A percentile compares a stretch with the other conserved stretches of the same genome.
Evolutionary conservation across 1,140 invertebrate species (phyloP).

Genomic region (Paramacrobiotus metropolitanus): DNA sequence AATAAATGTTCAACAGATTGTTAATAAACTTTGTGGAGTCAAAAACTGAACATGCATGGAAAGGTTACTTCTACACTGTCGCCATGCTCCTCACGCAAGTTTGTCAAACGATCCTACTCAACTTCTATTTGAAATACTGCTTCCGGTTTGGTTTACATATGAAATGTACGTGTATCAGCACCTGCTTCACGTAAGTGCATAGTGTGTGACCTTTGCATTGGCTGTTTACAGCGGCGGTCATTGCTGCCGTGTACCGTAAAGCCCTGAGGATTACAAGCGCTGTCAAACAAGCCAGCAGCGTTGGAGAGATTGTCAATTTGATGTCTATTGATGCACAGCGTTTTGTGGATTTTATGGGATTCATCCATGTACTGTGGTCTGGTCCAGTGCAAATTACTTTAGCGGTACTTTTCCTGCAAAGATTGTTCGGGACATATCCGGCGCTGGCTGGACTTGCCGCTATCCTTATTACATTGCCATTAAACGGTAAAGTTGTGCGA

Average conservation of each 20-base stretch:
- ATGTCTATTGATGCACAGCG: slow-evolving; percentile 67
- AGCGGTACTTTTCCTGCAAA: slow-evolving; percentile 70
- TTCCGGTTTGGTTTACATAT: background rate
- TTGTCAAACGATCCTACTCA: slow-evolving; percentile 61
- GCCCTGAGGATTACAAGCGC: slow-evolving; percentile 20
- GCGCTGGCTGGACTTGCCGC: slow-evolving; percentile 23
- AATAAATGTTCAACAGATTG: background rate
- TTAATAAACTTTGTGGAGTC: background rate
- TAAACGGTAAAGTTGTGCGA: slow-evolving; percentile 7
- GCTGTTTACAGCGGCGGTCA: background rate
- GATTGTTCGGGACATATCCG: slow-evolving; percentile 31
- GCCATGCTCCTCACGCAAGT: slow-evolving; percentile 48
- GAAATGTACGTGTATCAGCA: background rate
- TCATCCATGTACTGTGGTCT: slow-evolving; percentile 89
- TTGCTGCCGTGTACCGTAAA: background rate
- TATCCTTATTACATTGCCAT: slow-evolving; percentile 17
- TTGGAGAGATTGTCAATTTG: slow-evolving; percentile 74
- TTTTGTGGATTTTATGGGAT: slow-evolving; percentile 63
- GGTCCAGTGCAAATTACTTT: slow-evolving; percentile 70
- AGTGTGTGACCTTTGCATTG: background rate
- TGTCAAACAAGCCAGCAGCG: slow-evolving; percentile 35
- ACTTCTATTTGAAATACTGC: slow-evolving; percentile 59
- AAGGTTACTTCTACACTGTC: slow-evolving; percentile 29
- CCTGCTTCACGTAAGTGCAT: background rate
- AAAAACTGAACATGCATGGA: slow-evolving; percentile 26